Percentiles rank a stretch among this genome's conserved stretches.
These are phyloP conservation scores for Pagrus major DNA, from an alignment of 2,113 vertebrate species.

Conservation along the genomic window DNA sequence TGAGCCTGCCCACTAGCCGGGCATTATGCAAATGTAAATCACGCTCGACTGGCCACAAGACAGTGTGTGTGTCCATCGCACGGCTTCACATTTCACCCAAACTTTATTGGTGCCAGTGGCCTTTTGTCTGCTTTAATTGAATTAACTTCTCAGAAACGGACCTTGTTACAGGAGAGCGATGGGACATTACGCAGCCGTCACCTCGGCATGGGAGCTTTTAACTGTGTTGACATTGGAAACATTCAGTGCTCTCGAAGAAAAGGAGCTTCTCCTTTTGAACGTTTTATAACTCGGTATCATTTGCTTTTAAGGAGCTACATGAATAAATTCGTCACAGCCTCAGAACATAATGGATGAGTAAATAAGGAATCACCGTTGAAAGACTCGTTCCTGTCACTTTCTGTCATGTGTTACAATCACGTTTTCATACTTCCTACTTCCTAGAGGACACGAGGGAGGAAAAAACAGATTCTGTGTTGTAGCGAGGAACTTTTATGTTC, in stretches of 20 bases:
- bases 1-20: conserved; percentile 43
- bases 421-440: conserved; percentile 5
- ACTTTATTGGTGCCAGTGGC: conserved; percentile 66
- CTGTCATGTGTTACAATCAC: neutral
- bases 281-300: conserved; percentile 50
- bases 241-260: conserved; percentile 33
- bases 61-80: conserved; percentile 52
- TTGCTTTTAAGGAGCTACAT: conserved; percentile 10
- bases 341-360: neutral
- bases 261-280: neutral
- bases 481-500: too few species aligned
- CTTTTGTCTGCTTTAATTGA: conserved; percentile 76
- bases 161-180: conserved; percentile 59
- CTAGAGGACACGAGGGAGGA: too few species aligned
- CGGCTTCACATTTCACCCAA: conserved; percentile 68
- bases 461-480: too few species aligned
- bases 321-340: conserved; percentile 29
- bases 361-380: neutral
- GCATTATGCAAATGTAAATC: conserved; percentile 73
- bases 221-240: conserved; percentile 61
- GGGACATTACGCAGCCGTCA: conserved; percentile 47
- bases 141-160: conserved; percentile 70
- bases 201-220: conserved; percentile 46
- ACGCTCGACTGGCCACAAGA: conserved; percentile 54
- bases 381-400: neutral